phyloP scores from a whole-genome alignment of 2,113 vertebrate genomes.

The Odocoileus virginianus region DNA sequence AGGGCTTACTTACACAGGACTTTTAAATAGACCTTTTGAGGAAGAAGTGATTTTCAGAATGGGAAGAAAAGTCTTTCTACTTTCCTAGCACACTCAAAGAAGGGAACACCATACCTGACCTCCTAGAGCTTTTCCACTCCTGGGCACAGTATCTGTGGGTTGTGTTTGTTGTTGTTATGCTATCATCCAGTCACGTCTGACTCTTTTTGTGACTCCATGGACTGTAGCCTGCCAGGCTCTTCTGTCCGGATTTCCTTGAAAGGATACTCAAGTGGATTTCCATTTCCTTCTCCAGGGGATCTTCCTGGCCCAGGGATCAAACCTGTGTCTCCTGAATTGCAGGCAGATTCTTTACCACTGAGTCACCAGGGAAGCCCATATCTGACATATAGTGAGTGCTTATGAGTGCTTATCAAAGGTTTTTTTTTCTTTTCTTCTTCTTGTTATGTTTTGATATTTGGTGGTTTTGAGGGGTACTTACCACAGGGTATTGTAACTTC shows the following conservation, averaged over 20 bases:
- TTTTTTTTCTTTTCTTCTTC: not conserved
- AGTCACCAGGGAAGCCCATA: not conserved
- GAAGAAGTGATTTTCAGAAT: not conserved
- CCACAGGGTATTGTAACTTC: not conserved
- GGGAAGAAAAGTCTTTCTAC: not conserved
- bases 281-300: not conserved
- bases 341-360: not conserved
- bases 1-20: not conserved
- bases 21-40: not conserved
- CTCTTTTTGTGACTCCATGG: not conserved
- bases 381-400: not conserved
- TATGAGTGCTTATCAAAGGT: not conserved
- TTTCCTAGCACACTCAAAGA: not conserved
- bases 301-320: not conserved
- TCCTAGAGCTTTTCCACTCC: not conserved
- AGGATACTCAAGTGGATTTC: not conserved
- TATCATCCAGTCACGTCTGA: not conserved
- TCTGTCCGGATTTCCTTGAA: not conserved
- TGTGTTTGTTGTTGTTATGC: not conserved
- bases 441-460: not conserved
- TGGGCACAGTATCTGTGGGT: not conserved
- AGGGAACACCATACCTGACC: not conserved
- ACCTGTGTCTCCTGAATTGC: not conserved
- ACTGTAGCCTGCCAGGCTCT: not conserved
- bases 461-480: not conserved